phyloP scores from a whole-genome alignment of 2,113 vertebrate genomes.

The Heterotilapia buettikoferi region DNA sequence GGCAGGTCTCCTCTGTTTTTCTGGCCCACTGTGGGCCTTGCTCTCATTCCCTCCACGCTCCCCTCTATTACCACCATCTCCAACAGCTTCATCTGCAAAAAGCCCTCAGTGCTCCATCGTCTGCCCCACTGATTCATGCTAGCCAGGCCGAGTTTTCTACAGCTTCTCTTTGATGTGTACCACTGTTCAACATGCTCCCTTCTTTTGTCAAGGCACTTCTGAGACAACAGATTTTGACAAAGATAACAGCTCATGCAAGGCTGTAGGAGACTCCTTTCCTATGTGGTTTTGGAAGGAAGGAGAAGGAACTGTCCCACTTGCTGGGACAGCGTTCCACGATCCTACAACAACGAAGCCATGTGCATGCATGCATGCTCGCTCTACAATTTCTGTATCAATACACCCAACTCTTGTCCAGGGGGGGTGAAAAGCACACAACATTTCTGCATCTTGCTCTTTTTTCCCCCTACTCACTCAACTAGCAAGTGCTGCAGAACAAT shows the following conservation, averaged over 20 bases:
- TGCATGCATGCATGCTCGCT: neutral
- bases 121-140: neutral
- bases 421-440: slow-evolving; percentile 20
- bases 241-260: slow-evolving; percentile 22
- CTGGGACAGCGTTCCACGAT: neutral
- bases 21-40: slow-evolving; percentile 33
- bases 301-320: neutral
- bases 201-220: slow-evolving; percentile 45
- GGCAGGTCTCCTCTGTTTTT: slow-evolving; percentile 55
- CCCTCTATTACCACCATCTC: slow-evolving; percentile 33
- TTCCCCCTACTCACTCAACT: neutral
- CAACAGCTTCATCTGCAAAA: slow-evolving; percentile 35
- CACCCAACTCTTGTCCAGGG: neutral
- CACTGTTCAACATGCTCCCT: slow-evolving; percentile 60
- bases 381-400: neutral
- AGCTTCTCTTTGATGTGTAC: slow-evolving; percentile 59
- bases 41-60: slow-evolving; percentile 8
- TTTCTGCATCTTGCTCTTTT: neutral
- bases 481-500: slow-evolving; percentile 57
- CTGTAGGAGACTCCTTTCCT: neutral
- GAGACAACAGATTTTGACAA: slow-evolving; percentile 36
- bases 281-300: neutral
- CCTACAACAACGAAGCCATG: neutral
- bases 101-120: neutral
- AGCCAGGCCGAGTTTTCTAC: slow-evolving; percentile 12